Evolutionary conservation across 2,888 invertebrate species (phyloP), one percentile per base, ranked within the genome.

Genomic region (Abrostola tripartita): DNA sequence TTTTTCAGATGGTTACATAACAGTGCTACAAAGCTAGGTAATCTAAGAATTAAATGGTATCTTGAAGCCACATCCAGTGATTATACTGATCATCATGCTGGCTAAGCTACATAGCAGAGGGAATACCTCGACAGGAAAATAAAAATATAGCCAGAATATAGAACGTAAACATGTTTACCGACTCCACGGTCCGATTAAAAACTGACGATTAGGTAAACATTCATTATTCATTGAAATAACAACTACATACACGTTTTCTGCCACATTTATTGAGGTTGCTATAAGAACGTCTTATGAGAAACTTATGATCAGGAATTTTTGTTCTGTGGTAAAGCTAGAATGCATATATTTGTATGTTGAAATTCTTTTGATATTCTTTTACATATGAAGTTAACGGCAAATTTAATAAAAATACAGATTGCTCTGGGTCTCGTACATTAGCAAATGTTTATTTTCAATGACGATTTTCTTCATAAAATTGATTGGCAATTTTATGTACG

Each of bases 151-250:
- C 84, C 81, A 73, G 86, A 88, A 88, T 85, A 85, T 87, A 85
- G 85, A 88, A 85, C 87, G 92, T 92, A 93, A 93, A 93, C 93
- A 92, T 93, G 93, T 93, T 93, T 92, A 92, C 92, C 80, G 78
- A 85, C 85, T 86, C 83, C 79, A 80, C 78, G 83, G 80, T 82
- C 71, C 87, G 90, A 89, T 92, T 90, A 89, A 91, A 92, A 91
- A 90, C 85, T 88, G 88, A 88, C 84, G 76, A 79, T 81, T 81
- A 83, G 79, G 83, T 84, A 83, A 85, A 85, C 86, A 88, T 82
- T 82, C 71, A 83, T 90, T 84, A 87, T 85, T 86, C 83, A 86
- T 81, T 78, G 74, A 73, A 74, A 73, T 72, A 72, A 61, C 55
- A 61, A 51, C 59, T 44, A 55, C 61, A 61, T 69, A 69, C 36